Base-by-base conservation (phyloP, 92 coral and sea anemone genomes). In the Epizoanthus rinbou region DNA sequence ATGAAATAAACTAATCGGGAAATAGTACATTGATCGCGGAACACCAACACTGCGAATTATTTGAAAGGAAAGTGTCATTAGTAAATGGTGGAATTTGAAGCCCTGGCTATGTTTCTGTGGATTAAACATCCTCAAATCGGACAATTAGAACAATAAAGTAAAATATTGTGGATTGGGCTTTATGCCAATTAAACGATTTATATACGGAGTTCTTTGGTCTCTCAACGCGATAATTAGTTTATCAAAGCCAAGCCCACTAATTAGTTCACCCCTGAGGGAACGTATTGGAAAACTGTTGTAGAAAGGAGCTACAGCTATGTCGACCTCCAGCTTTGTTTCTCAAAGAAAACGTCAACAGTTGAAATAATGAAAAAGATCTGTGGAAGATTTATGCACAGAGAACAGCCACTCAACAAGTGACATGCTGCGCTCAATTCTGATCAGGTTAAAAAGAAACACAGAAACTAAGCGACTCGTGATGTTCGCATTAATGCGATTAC, bases 191-290 rank as follows among this genome's bases (percentile, higher is more conserved):
- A 62, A 62, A 43, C 71, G 43, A 35, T 22, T 78, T 62, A 23
- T 18, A 59, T 43, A 57, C 82, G 82, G 58, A 78, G 82, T 60
- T 60, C 82, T 78, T 78, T 78, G 59, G 58, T 78, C 82, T 60
- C 56, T 78, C 82, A 78, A 60, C 82, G 41, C 7, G 6, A 39
- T 59, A 23, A 60, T 78, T 78, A 78, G 57, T 21, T 78, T 50
- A 50, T 50, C 54, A 78, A 78, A 69, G 71, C 71, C 71, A 21
- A 78, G 59, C 82, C 21, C 57, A 60, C 63, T 28, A 76, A 78
- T 19, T 69, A 21, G 45, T 59, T 78, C 24, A 69, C 71, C 73
- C 82, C 60, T 13, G 58, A 63, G 82, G 82, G 21, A 60, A 57
- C 57, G 64, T 4, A 62, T 21, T 62, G 57, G 16, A 62, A 57